phyloP scores from a whole-genome alignment of 2,888 invertebrate genomes.

The Parelbella ahira region DNA sequence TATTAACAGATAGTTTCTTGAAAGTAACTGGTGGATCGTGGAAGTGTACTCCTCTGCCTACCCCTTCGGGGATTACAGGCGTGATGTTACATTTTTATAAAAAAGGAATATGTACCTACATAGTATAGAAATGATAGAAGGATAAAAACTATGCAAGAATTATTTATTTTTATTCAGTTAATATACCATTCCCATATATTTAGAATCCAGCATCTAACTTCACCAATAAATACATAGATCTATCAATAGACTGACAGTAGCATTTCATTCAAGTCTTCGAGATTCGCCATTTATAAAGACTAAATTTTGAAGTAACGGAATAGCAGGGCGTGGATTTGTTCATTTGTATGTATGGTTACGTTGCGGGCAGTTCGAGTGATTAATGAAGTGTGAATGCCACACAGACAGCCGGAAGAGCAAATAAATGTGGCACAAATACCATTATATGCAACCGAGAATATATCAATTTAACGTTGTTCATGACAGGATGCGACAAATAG shows the following conservation, averaged over 20 bases:
- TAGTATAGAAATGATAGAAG: too few species aligned
- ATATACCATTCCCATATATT: not conserved
- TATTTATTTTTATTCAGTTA: too few species aligned
- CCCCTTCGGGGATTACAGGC: too few species aligned
- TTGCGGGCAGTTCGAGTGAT: slow-evolving; percentile 17
- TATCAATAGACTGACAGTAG: slow-evolving; percentile 12
- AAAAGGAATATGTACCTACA: too few species aligned
- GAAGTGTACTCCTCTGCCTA: too few species aligned
- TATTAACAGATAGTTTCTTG: too few species aligned
- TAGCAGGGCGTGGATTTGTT: slow-evolving; percentile 7
- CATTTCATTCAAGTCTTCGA: slow-evolving; percentile 13
- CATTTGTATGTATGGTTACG: slow-evolving; percentile 17
- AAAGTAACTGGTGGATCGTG: too few species aligned
- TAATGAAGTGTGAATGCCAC: slow-evolving; percentile 24
- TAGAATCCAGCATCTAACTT: not conserved
- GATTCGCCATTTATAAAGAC: too few species aligned
- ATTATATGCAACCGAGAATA: not conserved
- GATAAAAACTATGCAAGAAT: too few species aligned
- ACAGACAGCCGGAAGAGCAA: slow-evolving; percentile 22
- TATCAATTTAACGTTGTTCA: not conserved
- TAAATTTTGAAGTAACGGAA: too few species aligned
- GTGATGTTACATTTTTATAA: too few species aligned
- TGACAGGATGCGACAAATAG: too few species aligned
- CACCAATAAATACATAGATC: slow-evolving; percentile 11
- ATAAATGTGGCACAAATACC: slow-evolving; percentile 3